A percentile compares a stretch with the other conserved stretches of the same genome.
Evolutionary conservation across 92 coral and sea anemone genomes (phyloP).

Genomic region (Montipora capitata): DNA sequence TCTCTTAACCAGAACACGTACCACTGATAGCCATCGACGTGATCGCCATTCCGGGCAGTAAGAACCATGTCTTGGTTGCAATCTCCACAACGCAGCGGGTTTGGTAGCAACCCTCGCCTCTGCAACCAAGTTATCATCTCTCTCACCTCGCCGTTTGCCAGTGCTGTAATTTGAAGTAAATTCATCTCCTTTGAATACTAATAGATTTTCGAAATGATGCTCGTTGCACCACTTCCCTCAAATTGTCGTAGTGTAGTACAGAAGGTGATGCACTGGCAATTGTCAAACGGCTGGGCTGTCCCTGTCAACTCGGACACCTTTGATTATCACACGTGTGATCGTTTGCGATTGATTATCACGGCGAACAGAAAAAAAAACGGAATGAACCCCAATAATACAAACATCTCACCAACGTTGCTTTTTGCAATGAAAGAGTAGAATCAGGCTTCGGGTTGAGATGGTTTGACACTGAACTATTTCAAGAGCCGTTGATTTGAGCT

Average conservation of each 20-base stretch:
- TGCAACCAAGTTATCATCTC: constrained; percentile 1
- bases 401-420: not conserved
- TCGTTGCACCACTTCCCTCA: too few species aligned
- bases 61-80: too few species aligned
- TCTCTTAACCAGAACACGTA: not conserved
- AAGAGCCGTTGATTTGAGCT: not conserved
- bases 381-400: not conserved
- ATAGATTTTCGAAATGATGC: too few species aligned
- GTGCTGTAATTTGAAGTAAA: not conserved
- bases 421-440: not conserved
- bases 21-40: not conserved
- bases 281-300: not conserved
- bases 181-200: not conserved
- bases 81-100: constrained; percentile 21
- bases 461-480: not conserved
- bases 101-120: constrained; percentile 7
- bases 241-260: too few species aligned
- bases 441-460: not conserved
- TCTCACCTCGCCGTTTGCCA: constrained; percentile 9
- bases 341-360: not conserved
- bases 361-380: not conserved
- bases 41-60: too few species aligned
- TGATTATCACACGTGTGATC: not conserved
- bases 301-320: not conserved
- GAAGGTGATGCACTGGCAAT: too few species aligned